These are phyloP conservation scores for Habropoda laboriosa DNA, from an alignment of 1,140 invertebrate species.

Conservation along the genomic window DNA sequence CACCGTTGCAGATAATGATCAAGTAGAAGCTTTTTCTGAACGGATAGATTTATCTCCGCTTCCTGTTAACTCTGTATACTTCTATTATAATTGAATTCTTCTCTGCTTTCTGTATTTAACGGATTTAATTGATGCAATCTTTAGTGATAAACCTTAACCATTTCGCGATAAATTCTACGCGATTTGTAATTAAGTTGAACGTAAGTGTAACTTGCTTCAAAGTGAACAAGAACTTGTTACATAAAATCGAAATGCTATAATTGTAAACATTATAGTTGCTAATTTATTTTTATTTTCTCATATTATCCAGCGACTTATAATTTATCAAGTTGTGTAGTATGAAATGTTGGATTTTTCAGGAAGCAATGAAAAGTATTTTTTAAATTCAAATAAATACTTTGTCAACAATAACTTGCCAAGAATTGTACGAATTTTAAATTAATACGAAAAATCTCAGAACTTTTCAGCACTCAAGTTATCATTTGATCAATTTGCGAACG, in stretches of 20 bases:
- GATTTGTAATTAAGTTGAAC: neutral
- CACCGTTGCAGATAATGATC: conserved; percentile 32
- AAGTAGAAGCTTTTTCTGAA: conserved; percentile 14
- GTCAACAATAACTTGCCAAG: no score
- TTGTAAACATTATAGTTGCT: neutral
- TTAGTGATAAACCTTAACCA: neutral
- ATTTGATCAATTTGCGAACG: no score
- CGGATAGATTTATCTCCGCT: conserved; percentile 26
- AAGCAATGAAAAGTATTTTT: no score
- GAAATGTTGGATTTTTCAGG: no score
- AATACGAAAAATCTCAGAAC: no score
- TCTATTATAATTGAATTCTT: neutral
- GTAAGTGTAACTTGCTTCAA: neutral
- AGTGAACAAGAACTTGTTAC: neutral
- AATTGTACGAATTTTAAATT: no score
- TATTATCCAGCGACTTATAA: no score
- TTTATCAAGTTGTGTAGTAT: no score
- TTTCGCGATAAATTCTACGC: neutral
- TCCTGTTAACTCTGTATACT: neutral
- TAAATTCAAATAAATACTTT: no score
- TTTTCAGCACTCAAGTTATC: no score
- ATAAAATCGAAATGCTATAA: neutral
- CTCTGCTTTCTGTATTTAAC: no score
- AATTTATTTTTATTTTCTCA: no score
- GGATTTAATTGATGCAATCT: neutral